A percentile compares a stretch with the other conserved stretches of the same genome.
phyloP scores from a whole-genome alignment of 2,888 invertebrate genomes.

The Erebia epiphron region DNA sequence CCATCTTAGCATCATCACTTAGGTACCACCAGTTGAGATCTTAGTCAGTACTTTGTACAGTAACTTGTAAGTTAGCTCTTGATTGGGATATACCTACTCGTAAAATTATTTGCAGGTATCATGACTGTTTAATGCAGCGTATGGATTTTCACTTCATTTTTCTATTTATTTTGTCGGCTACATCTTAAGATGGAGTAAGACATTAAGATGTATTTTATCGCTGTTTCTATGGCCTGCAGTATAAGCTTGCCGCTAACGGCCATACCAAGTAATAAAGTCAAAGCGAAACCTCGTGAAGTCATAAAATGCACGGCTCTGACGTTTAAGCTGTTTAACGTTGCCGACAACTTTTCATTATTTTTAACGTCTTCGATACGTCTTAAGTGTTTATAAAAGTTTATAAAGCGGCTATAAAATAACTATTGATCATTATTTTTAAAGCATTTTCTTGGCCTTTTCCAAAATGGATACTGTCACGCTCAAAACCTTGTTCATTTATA shows the following conservation, averaged over 20 bases:
- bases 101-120: too few relatives aligned
- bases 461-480: background rate
- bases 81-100: too few relatives aligned
- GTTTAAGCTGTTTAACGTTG: conserved; percentile 29
- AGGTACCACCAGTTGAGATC: too few relatives aligned
- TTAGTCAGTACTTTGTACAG: too few relatives aligned
- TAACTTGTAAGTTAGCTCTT: too few relatives aligned
- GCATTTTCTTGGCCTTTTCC: background rate
- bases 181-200: too few relatives aligned
- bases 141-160: too few relatives aligned
- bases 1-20: too few relatives aligned
- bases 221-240: conserved; percentile 10
- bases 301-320: conserved; percentile 35
- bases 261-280: conserved; percentile 37
- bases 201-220: conserved; percentile 3
- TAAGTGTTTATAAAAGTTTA: conserved; percentile 16
- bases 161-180: too few relatives aligned
- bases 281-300: conserved; percentile 33
- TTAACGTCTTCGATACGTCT: conserved; percentile 20
- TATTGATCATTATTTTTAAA: background rate
- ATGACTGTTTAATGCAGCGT: too few relatives aligned
- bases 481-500: too few relatives aligned
- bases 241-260: conserved; percentile 29
- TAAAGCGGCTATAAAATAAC: background rate
- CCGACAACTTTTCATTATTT: conserved; percentile 32